Conservation (phyloP, 2,797 vertebrate species). For the Danio kyathit region DNA sequence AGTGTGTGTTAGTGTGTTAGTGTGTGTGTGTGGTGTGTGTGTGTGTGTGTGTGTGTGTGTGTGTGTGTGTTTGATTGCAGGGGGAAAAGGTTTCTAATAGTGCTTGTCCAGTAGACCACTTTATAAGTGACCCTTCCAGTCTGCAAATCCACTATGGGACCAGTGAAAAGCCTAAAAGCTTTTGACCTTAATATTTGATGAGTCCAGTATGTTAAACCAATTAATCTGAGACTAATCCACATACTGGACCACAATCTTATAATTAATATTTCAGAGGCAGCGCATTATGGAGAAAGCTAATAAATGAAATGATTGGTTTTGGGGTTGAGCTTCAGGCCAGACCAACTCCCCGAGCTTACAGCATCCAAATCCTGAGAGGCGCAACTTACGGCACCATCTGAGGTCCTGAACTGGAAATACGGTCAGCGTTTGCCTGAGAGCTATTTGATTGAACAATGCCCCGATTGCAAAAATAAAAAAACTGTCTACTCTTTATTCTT, state of each 20-base stretch:
- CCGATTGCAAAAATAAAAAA: neutral
- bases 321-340: conserved; percentile 60
- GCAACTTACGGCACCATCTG: conserved; percentile 26
- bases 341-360: conserved; percentile 51
- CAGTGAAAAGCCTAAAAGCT: conserved; percentile 66
- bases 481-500: conserved; percentile 2
- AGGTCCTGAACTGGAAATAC: conserved; percentile 29
- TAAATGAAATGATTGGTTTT: conserved; percentile 66
- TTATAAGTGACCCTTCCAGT: conserved; percentile 52
- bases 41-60: conserved; percentile 28
- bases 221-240: conserved; percentile 70
- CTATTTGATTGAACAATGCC: conserved; percentile 29
- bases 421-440: conserved; percentile 34
- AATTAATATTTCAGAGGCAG: conserved; percentile 77
- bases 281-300: conserved; percentile 60
- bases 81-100: conserved; percentile 26
- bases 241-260: conserved; percentile 64
- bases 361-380: conserved; percentile 38
- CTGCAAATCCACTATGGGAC: conserved; percentile 51
- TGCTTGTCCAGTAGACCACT: conserved; percentile 30
- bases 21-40: too few species aligned
- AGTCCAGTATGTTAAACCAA: conserved; percentile 73
- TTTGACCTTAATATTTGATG: conserved; percentile 82
- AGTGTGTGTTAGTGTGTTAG: too few species aligned
- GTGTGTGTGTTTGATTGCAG: conserved; percentile 24